Base-by-base conservation (phyloP, 2,888 invertebrate species). In the Xestia ashworthii region DNA sequence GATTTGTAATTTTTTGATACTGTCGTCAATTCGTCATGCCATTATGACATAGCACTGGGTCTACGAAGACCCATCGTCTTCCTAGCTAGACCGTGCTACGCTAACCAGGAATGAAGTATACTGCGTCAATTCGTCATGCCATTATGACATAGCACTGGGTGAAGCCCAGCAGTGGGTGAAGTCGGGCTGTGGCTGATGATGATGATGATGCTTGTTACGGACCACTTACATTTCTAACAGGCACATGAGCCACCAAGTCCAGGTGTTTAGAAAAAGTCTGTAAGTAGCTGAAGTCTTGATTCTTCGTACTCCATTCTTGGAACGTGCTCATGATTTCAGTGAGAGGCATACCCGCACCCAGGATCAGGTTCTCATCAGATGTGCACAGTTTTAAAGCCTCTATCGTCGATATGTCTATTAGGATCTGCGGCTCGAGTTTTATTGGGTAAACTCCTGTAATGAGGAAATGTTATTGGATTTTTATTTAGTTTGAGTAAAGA, bases 201-300 rank as follows among this genome's bases (percentile, higher is more conserved):
- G 32, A 32, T 32, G 32, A 32, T 32, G 32, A 32, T 69, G 6
- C 6, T n/a, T 3, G n/a, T 8, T 50, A 50, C 8, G 3, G 5
- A 9, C n/a, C 1, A 95, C 97, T 96, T 92, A 98, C 98, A 94
- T 98, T 98, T 92, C 98, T 96, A 0, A 98, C 97, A 32, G 98
- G 97, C 6, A 98, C 96, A 91, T 97, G 98, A 0, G 98, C 98
- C 5, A 98, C 97, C 73, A 98, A 91, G 87, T 98, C 97, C 81
- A 98, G 93, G 90, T 98, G 98, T 38, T 97, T 93, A 44, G 97
- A 97, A 80, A 98, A 94, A 62, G 95, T 95, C 1, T 93, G 92
- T 74, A 98, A 92, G 90, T 98, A 98, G 5, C 93, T 92, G 89
- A 98, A 98, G 44, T 97, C 96, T 0, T 88, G 83, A 62, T 97